Evolutionary conservation across 2,888 invertebrate species (phyloP).

Genomic region (Caenorhabditis imperialis): DNA sequence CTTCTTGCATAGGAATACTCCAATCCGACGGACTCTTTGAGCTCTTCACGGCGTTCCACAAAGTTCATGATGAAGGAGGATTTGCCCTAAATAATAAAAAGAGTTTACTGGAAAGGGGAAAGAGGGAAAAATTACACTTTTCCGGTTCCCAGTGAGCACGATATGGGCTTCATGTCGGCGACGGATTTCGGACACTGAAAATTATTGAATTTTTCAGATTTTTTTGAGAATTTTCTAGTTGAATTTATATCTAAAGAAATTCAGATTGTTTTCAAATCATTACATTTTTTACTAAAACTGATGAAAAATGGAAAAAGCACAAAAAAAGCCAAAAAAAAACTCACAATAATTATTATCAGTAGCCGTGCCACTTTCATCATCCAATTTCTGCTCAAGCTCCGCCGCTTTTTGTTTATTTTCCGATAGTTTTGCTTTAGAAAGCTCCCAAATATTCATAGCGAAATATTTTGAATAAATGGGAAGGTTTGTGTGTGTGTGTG

Average conservation of each 20-base stretch:
- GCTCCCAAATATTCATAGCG: slow-evolving; percentile 66
- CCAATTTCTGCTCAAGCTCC: slow-evolving; percentile 59
- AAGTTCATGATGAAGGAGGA: slow-evolving; percentile 86
- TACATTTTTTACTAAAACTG: not conserved
- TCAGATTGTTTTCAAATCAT: not conserved
- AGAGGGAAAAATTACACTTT: slow-evolving; percentile 48
- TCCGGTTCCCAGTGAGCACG: slow-evolving; percentile 59
- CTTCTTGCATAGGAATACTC: slow-evolving; percentile 89
- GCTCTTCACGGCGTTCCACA: slow-evolving; percentile 84
- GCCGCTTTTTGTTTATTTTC: slow-evolving; percentile 60
- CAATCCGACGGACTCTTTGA: slow-evolving; percentile 87
- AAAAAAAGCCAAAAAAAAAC: slow-evolving; percentile 9
- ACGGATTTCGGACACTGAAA: slow-evolving; percentile 56
- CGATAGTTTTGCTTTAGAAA: slow-evolving; percentile 59
- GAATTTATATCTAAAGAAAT: not conserved
- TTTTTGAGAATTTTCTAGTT: not conserved
- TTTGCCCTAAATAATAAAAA: slow-evolving; percentile 83
- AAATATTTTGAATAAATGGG: not conserved
- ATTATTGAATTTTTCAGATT: not conserved
- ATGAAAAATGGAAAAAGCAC: not conserved
- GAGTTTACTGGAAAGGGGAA: not conserved
- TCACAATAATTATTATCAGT: slow-evolving; percentile 54
- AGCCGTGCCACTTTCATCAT: slow-evolving; percentile 36
- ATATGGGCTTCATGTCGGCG: slow-evolving; percentile 56
- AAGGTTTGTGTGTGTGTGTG: not conserved